Evolutionary conservation across 1,140 invertebrate species (phyloP).

Genomic region (Scaptomyza hsui): DNA sequence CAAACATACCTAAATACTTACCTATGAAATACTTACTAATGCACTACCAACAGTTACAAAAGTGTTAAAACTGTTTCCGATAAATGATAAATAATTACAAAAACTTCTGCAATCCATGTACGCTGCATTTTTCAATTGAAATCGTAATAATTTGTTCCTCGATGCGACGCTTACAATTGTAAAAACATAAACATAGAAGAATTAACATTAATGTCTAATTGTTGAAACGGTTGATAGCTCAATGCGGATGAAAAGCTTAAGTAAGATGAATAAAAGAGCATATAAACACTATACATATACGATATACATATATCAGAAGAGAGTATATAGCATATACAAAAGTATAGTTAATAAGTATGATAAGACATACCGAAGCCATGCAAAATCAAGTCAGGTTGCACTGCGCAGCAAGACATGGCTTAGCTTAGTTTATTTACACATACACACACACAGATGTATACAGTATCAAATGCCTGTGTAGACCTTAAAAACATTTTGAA

Average conservation of each 20-base stretch:
- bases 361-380: neutral
- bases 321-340: constrained; percentile 37
- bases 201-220: neutral
- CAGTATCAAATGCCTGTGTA: constrained; percentile 54
- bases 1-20: neutral
- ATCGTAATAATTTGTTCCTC: constrained; percentile 66
- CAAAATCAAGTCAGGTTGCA: constrained; percentile 50
- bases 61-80: constrained; percentile 3
- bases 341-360: constrained; percentile 19
- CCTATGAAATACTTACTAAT: constrained; percentile 23
- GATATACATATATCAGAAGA: constrained; percentile 62
- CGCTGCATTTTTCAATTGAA: constrained; percentile 29
- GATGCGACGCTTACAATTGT: constrained; percentile 53
- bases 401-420: constrained; percentile 18
- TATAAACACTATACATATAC: constrained; percentile 69
- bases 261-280: constrained; percentile 32
- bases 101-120: neutral
- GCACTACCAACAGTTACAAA: constrained; percentile 44
- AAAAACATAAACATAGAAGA: constrained; percentile 23
- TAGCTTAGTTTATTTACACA: constrained; percentile 38
- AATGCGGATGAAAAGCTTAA: constrained; percentile 10
- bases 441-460: constrained; percentile 23
- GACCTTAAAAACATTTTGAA: constrained; percentile 30
- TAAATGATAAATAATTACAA: constrained; percentile 21
- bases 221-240: neutral